Base-by-base conservation (phyloP, 2,888 invertebrate genomes). In the Gymnoscelis rufifasciata region DNA sequence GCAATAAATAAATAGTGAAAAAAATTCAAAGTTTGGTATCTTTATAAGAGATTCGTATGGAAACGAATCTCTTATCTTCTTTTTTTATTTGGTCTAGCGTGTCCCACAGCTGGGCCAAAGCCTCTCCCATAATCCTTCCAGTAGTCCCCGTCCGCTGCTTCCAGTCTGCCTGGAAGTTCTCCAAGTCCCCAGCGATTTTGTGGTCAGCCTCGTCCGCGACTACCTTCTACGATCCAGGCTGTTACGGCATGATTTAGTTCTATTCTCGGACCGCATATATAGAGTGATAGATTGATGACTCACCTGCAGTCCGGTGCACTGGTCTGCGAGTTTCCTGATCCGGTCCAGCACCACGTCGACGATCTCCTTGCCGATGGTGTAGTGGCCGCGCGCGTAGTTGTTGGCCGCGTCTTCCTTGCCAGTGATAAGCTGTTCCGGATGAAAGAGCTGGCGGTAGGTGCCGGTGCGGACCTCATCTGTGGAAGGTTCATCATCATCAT, bases 351-450 rank as follows among this genome's bases (percentile, higher is more conserved):
- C 95, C 14, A 94, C 90, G 60, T 95, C 95, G 31, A 97, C 95
- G 62, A 97, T 94, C 77, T 97, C 96, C 67, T 94, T 94, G 59
- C 97, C 97, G 71, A 96, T 94, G 63, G 96, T 96, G 88, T 97
- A 97, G 86, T 96, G 96, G n/a, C 97, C 97, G 35, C 97, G 90
- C 0, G 97, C 97, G 62, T 97, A 97, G 88, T 97, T 97, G 81
- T 97, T 97, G 46, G 97, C 97, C 0, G 97, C 96, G 71, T 97
- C 96, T 74, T 96, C 96, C 76, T 97, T 96, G 52, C 97, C 97
- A 38, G 95, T 95, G 72, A 97, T 96, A 59, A 97, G 88, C 76
- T 97, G 97, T 70, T 97, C 96, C 0, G 97, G 97, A 73, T 97
- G 97, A 83, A 96, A 97, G 37, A 97, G 88, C 76, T 88, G 87